Evolutionary conservation across 2,113 vertebrate species (phyloP).

Genomic region (Psephotus haematonotus): DNA sequence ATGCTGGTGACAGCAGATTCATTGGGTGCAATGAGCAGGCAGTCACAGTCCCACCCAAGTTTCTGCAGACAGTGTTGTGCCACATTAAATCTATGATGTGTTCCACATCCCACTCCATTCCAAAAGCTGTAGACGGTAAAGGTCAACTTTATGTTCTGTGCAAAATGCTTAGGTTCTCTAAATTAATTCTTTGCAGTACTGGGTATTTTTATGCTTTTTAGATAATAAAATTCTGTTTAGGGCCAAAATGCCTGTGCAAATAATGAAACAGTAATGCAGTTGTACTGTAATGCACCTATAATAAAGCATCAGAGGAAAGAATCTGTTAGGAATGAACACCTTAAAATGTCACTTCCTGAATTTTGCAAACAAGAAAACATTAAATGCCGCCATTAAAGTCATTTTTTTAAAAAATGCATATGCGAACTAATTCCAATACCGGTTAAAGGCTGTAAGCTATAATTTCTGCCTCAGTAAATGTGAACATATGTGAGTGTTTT

Average conservation of each 20-base stretch:
- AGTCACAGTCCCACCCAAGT: constrained; percentile 79
- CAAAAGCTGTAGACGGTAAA: constrained; percentile 77
- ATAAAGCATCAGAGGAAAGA: constrained; percentile 43
- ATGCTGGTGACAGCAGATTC: constrained; percentile 86
- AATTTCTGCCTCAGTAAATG: constrained; percentile 67
- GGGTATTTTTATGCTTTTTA: constrained; percentile 75
- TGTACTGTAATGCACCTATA: constrained; percentile 60
- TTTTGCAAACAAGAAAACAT: constrained; percentile 48
- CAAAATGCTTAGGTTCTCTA: constrained; percentile 83
- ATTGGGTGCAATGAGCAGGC: constrained; percentile 75
- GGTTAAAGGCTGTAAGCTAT: constrained; percentile 46
- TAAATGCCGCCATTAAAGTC: constrained; percentile 30
- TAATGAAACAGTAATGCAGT: constrained; percentile 38
- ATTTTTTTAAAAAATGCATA: constrained; percentile 53
- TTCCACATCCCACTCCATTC: constrained; percentile 83
- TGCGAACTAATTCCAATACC: constrained; percentile 43
- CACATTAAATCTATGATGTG: constrained; percentile 82
- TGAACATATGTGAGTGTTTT: constrained; percentile 57
- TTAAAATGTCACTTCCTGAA: constrained; percentile 26
- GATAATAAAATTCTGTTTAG: constrained; percentile 73
- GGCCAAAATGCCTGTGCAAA: constrained; percentile 63
- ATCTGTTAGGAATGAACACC: not conserved
- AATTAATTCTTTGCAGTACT: constrained; percentile 77
- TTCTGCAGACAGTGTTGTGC: constrained; percentile 79
- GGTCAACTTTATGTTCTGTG: constrained; percentile 87